Base-by-base conservation (phyloP, 2,113 vertebrate genomes). In the Neodontobutis hainanensis region DNA sequence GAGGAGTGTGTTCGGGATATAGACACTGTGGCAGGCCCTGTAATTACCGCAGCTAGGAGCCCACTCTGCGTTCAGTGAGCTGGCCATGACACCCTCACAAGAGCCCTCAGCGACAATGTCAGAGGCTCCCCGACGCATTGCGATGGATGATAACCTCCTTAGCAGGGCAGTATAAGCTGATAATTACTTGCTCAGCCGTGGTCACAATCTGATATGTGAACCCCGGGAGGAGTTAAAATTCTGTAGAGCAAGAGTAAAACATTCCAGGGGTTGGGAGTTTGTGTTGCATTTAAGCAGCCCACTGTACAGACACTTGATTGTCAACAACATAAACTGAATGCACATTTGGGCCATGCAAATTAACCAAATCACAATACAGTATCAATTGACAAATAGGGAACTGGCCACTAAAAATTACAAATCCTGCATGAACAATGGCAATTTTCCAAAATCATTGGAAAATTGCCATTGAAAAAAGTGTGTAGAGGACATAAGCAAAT, bases 181-280 rank as follows among this genome's bases (percentile, higher is more conserved):
- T 81, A 84, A 84, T 86, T 64, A 81, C 76, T 43, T 72, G 61
- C 76, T 83, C 75, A 71, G 70, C 66, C 6, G 36, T 62, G 55
- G 71, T 81, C 58, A 0, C 32, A 74, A 81, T 76, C 77, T 78
- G 81, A 84, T 73, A 78, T 46, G 50, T 14, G 0, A 48, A 43
- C 73, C 71, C 71, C 55, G 66, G 70, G 77, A 76, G 65, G 58
- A 73, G 77, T 75, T 80, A 58, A 65, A 79, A 65, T 42, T 34
- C 47, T 69, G 65, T 52, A 58, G 64, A 74, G 75, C 71, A 44
- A 74, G 67, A 61, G 55, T 68, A 75, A 68, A 67, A 49, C 77
- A 81, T 76, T 72, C 77, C 61, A 79, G 67, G 65, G 58, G 46
- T 53, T 64, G 77, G 60, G 65, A 73, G 15, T 80, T 78, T 73